Evolutionary conservation across 2,797 vertebrate genomes (phyloP), one percentile per base, ranked within the genome.

Genomic region (Helicolenus hilgendorfi): DNA sequence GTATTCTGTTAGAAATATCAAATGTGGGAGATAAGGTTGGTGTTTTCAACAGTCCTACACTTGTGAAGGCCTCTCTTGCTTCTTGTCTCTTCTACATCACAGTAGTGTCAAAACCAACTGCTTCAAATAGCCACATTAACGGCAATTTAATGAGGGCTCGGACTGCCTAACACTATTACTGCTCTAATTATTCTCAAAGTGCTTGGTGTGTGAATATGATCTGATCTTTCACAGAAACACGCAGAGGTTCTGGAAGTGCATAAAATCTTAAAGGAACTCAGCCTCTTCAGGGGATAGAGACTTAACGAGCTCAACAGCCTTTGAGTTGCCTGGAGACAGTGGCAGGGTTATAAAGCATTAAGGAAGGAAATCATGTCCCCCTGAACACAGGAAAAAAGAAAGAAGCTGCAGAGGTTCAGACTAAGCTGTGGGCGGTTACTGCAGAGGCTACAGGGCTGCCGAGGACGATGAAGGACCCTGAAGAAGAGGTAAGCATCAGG

Each of bases 241-340:
- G 41, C 77, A 41, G 89, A 88, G 84, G 81, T 92, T 94, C 81
- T 89, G 85, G 76, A 93, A 88, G 89, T 88, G 89, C 89, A 90
- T 92, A 88, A 93, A 91, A 95, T 91, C 94, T 94, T 91, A 89
- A 94, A 92, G 89, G 82, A 92, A 73, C 85, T 92, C 84, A n/a
- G 81, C 69, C 90, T 96, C 95, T 96, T 94, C 59, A 56, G 94
- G 94, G 94, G 86, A 95, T 87, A 81, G 91, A 94, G 94, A 90
- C 92, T 94, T 96, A 97, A 97, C 95, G 83, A 96, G 95, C 93
- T 96, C 92, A 93, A 94, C 92, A 91, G 95, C 94, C 92, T 94
- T 91, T 94, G 95, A 96, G 96, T 96, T 96, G 95, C 96, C 95
- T 93, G 91, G 96, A 96, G 95, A 96, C 92, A 89, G 93, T 90